Evolutionary conservation across 2,113 vertebrate species (phyloP), one percentile per base, ranked within the genome.

Genomic region (Campylomormyrus numenius): DNA sequence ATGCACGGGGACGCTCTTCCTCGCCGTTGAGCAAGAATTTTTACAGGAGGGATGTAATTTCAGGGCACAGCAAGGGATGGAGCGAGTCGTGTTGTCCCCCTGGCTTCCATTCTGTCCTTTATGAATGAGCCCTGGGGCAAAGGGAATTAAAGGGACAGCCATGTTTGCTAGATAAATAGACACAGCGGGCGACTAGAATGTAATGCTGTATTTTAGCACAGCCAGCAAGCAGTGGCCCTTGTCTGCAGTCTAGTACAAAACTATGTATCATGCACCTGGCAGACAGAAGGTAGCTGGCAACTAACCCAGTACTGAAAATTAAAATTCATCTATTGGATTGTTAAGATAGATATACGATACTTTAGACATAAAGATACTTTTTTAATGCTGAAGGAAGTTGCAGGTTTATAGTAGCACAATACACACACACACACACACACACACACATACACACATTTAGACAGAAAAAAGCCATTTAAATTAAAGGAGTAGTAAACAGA

Each of bases 41-140:
- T 70, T 19, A 56, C 5, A 53, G 21, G 58, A 42, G 85, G 31
- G 80, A 88, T 88, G 42, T 52, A 90, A 88, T 90, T 87, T 88
- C 48, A 74, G 85, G 19, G 35, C 89, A 88, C 89, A 90, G 89
- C 49, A 77, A 88, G 89, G 85, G 56, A 56, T 66, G 31, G 77
- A 74, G 62, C 11, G 10, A 52, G 85, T 53, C 49, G 19, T 85
- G 62, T 53, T 9, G 74, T 88, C 53, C 50, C 58, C 58, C 27
- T 87, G 84, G 62, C 62, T 90, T 77, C 48, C 45, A 58, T 42
- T 42, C 58, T 74, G 56, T 27, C 31, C 35, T 46, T 77, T 39
- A 80, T 52, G 31, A 35, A 27, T 56, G 42, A 70, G 89, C 85
- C 89, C 49, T 58, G 21, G 89, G 89, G 50, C n/a, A 80, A 52